Evolutionary conservation across 2,113 vertebrate species (phyloP).

Genomic region (Myxocyprinus asiaticus): DNA sequence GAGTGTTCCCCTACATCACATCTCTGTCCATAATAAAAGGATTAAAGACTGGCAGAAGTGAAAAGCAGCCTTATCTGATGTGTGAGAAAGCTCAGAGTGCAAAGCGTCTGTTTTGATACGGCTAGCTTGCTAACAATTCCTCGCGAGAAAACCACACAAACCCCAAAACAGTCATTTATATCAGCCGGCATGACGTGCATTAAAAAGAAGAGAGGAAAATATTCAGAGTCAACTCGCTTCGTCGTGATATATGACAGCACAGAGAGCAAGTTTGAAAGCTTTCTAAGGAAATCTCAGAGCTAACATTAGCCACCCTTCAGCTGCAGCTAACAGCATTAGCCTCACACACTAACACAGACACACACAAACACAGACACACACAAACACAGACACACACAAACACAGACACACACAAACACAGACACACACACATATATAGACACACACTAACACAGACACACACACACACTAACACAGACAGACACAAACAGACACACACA

Average conservation of each 20-base stretch:
- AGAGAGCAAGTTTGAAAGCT: background rate
- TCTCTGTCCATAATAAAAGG: background rate
- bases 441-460: no score
- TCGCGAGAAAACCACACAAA: background rate
- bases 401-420: no score
- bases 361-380: no score
- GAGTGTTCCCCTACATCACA: background rate
- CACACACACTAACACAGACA: no score
- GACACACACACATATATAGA: no score
- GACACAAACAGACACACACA: no score
- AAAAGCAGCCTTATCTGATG: background rate
- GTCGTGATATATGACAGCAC: background rate
- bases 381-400: no score
- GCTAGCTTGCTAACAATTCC: constrained; percentile 12
- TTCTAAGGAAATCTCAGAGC: constrained; percentile 22
- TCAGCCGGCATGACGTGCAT: background rate
- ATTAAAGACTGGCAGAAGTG: background rate
- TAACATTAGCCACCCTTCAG: constrained; percentile 47
- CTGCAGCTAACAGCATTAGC: constrained; percentile 20
- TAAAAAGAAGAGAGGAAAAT: no score
- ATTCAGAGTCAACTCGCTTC: background rate
- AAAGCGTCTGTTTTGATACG: constrained; percentile 15
- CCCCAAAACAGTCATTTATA: background rate
- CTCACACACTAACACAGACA: no score
- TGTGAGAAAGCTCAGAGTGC: background rate